Percentiles rank a stretch among this genome's conserved stretches.
Evolutionary conservation across 2,888 invertebrate genomes (phyloP).

Genomic region (Rhaphigaster nebulosa): DNA sequence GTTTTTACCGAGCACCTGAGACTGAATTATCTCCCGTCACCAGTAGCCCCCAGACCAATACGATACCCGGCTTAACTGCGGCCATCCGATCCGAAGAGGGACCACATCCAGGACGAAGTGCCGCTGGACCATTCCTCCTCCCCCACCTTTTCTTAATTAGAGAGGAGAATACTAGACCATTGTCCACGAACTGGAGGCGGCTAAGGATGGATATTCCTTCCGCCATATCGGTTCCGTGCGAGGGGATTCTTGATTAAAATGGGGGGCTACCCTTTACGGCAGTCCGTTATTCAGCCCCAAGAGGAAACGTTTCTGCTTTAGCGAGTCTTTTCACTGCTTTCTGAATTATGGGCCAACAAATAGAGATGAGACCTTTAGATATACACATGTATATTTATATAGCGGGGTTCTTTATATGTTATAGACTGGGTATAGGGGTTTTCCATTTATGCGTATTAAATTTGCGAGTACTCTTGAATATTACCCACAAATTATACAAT

Average conservation of each 20-base stretch:
- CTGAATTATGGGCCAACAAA: conserved; percentile 45
- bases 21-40: background rate
- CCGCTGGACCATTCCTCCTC: background rate
- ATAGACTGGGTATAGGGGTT: background rate
- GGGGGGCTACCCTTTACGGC: conserved; percentile 39
- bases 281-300: background rate
- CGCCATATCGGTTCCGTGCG: conserved; percentile 28
- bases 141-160: conserved; percentile 45
- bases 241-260: conserved; percentile 36
- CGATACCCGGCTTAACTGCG: background rate
- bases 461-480: background rate
- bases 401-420: background rate
- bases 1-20: background rate
- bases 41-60: background rate
- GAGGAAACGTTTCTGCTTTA: conserved; percentile 45
- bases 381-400: conserved; percentile 34
- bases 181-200: background rate
- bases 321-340: conserved; percentile 5
- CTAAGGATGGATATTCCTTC: conserved; percentile 47
- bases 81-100: conserved; percentile 42
- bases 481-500: background rate
- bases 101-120: background rate
- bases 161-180: conserved; percentile 17
- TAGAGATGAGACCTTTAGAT: conserved; percentile 50
- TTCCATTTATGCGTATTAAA: background rate